A percentile compares a stretch with the other conserved stretches of the same genome.
These are phyloP conservation scores for Corydoras sp. DNA, from an alignment of 2,113 vertebrate genomes.

Conservation along the genomic window DNA sequence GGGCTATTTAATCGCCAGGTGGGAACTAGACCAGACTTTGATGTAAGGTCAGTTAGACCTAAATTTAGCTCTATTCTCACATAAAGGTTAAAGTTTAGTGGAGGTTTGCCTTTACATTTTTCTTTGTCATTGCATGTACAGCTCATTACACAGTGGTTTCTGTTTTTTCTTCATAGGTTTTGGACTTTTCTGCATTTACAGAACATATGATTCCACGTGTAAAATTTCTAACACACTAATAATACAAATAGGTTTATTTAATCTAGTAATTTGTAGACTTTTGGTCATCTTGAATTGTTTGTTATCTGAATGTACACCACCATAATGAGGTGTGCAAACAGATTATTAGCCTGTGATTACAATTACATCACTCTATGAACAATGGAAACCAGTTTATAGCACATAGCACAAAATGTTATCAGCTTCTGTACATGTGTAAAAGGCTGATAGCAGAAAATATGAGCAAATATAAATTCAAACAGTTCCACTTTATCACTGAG, in stretches of 20 bases:
- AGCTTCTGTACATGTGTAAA: constrained; percentile 4
- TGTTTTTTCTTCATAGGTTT: not conserved
- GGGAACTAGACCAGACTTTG: constrained; percentile 1
- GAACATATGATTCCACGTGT: no score
- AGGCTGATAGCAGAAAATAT: constrained; percentile 2
- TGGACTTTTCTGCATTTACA: no score
- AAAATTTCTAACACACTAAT: no score
- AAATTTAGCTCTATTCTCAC: not conserved
- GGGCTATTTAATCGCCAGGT: not conserved
- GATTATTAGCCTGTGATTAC: not conserved
- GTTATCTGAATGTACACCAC: no score
- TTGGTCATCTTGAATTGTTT: no score
- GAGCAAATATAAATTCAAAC: constrained; percentile 2
- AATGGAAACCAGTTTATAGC: constrained; percentile 5
- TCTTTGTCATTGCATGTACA: no score
- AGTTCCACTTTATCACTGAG: not conserved
- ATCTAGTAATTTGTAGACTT: no score
- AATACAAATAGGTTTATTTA: no score
- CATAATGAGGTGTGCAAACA: no score
- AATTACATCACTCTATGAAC: not conserved
- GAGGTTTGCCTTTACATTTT: no score
- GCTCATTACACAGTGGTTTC: not conserved
- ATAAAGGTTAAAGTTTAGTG: not conserved
- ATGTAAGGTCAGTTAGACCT: constrained; percentile 8
- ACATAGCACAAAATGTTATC: constrained; percentile 18